These are phyloP conservation scores for Sus cebifrons DNA, from an alignment of 2,797 vertebrate genomes.

Conservation along the genomic window DNA sequence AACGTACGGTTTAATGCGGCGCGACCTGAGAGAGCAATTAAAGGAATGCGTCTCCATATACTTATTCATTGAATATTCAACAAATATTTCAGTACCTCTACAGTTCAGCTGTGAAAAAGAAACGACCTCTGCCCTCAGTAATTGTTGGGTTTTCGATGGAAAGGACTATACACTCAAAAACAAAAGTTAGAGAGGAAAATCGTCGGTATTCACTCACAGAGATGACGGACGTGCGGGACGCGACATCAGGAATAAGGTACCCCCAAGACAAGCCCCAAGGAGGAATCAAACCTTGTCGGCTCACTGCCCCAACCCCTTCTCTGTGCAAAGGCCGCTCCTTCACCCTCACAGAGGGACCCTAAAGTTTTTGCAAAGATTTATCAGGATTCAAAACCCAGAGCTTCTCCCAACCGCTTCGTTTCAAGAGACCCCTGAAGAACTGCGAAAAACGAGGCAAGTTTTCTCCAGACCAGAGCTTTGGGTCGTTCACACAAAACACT, in stretches of 20 bases:
- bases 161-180: no score
- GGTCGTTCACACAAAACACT: not conserved
- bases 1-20: no score
- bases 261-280: not conserved
- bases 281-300: not conserved
- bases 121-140: not conserved
- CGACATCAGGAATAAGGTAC: not conserved
- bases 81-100: not conserved
- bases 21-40: not conserved
- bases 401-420: not conserved
- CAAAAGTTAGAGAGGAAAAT: no score
- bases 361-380: not conserved
- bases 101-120: not conserved
- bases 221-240: fast-evolving
- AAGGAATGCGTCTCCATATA: not conserved
- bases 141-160: not conserved
- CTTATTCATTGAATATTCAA: not conserved
- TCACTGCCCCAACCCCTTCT: not conserved
- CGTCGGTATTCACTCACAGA: not conserved
- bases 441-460: not conserved
- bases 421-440: not conserved
- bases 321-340: not conserved
- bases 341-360: not conserved
- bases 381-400: not conserved
- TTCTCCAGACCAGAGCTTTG: not conserved